Conservation (phyloP, 1,140 invertebrate genomes). For the Orius insidiosus region DNA sequence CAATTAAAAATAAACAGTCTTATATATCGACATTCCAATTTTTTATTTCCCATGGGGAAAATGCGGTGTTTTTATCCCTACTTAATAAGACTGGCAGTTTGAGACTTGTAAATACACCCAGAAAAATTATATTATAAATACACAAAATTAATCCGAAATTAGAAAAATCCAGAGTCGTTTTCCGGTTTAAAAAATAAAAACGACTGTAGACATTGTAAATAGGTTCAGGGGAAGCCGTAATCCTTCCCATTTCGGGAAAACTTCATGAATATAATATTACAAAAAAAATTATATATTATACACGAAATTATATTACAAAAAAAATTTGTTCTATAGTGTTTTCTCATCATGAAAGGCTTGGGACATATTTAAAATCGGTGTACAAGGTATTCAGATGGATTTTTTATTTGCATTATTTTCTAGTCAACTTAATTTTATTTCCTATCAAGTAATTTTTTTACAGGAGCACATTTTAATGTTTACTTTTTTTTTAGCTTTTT, state of each 20-base stretch:
- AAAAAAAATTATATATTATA: slow-evolving; percentile 6
- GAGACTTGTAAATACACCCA: slow-evolving; percentile 16
- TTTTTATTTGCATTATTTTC: too few species aligned
- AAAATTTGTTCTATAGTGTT: slow-evolving; percentile 10
- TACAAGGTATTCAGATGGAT: slow-evolving; percentile 9
- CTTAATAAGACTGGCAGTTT: slow-evolving; percentile 16
- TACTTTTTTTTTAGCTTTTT: not conserved
- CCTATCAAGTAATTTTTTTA: too few species aligned
- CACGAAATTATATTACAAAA: not conserved
- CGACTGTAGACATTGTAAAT: too few species aligned
- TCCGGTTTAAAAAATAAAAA: too few species aligned
- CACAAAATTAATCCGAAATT: not conserved
- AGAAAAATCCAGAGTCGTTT: too few species aligned
- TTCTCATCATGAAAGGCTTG: slow-evolving; percentile 8
- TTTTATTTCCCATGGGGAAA: not conserved
- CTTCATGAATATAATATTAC: slow-evolving; percentile 8
- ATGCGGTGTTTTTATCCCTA: slow-evolving; percentile 13
- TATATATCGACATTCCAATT: not conserved
- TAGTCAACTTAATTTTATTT: too few species aligned
- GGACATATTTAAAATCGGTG: slow-evolving; percentile 11
- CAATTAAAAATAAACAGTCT: slow-evolving; percentile 3
- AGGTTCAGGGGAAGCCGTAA: too few species aligned
- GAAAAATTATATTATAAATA: not conserved
- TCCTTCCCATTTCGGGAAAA: too few species aligned
- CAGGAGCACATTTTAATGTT: not conserved